These are phyloP conservation scores for Dicrostonyx torquatus DNA, from an alignment of 2,797 vertebrate species.

Conservation along the genomic window DNA sequence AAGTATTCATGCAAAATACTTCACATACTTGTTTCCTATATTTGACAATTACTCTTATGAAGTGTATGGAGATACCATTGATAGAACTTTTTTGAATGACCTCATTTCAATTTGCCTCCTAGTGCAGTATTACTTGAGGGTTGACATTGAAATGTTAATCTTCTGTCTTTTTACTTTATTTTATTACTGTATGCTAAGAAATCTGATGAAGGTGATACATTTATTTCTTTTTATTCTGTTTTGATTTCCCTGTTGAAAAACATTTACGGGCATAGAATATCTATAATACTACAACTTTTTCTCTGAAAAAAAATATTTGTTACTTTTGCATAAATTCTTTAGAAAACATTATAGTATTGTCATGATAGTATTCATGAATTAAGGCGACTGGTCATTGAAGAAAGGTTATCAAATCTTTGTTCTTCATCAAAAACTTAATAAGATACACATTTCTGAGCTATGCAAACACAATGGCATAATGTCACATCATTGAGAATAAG, in stretches of 20 bases:
- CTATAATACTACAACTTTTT: not conserved
- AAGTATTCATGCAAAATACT: not conserved
- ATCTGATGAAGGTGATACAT: not conserved
- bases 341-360: not conserved
- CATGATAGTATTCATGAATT: constrained; percentile 33
- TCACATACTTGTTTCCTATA: no score
- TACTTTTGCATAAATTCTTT: not conserved
- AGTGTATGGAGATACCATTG: not conserved
- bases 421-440: constrained; percentile 5
- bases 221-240: not conserved
- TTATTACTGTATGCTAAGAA: not conserved
- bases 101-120: not conserved
- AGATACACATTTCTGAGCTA: not conserved
- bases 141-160: not conserved
- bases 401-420: not conserved
- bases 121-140: not conserved
- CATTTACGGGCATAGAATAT: not conserved
- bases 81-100: not conserved
- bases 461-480: constrained; percentile 17
- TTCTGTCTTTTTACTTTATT: not conserved
- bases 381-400: not conserved
- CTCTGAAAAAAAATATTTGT: not conserved
- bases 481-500: not conserved
- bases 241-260: not conserved
- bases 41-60: not conserved